phyloP scores from a whole-genome alignment of 1,140 invertebrate species.

The Sycophaga agraensis region DNA sequence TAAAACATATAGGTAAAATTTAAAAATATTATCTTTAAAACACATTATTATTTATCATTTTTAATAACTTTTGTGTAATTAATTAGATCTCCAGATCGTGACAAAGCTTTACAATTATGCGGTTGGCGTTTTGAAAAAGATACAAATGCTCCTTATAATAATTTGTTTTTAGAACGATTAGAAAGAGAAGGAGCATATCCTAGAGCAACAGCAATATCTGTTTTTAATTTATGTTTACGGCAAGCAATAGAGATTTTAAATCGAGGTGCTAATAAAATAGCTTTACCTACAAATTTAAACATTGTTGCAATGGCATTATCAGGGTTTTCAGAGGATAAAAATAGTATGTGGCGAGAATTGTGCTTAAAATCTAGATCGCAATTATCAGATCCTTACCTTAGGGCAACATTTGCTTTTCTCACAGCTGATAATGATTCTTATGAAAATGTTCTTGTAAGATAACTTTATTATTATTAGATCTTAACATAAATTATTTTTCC shows the following conservation, averaged over 20 bases:
- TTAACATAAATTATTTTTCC: not conserved
- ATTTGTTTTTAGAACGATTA: constrained; percentile 63
- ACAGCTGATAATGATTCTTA: constrained; percentile 79
- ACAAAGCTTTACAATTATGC: constrained; percentile 79
- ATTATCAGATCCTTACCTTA: constrained; percentile 84
- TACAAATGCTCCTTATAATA: constrained; percentile 49
- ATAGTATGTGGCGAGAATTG: constrained; percentile 79
- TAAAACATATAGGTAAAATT: constrained; percentile 52
- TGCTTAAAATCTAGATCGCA: constrained; percentile 71
- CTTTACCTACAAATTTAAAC: constrained; percentile 49
- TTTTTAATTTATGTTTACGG: constrained; percentile 84
- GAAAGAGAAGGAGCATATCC: constrained; percentile 69
- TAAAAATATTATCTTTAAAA: not conserved
- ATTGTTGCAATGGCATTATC: constrained; percentile 90
- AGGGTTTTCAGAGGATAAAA: constrained; percentile 81
- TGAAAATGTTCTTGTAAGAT: constrained; percentile 75
- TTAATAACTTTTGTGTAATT: constrained; percentile 22
- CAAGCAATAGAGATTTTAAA: constrained; percentile 84
- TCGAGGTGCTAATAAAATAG: constrained; percentile 61
- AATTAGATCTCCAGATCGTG: constrained; percentile 73
- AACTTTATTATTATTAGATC: constrained; percentile 18
- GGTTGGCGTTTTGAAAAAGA: constrained; percentile 81
- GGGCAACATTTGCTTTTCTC: constrained; percentile 90
- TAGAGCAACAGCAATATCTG: constrained; percentile 84
- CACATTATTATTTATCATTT: constrained; percentile 4